These are phyloP conservation scores for Sphecodes monilicornis DNA, from an alignment of 2,888 invertebrate genomes.

Conservation along the genomic window DNA sequence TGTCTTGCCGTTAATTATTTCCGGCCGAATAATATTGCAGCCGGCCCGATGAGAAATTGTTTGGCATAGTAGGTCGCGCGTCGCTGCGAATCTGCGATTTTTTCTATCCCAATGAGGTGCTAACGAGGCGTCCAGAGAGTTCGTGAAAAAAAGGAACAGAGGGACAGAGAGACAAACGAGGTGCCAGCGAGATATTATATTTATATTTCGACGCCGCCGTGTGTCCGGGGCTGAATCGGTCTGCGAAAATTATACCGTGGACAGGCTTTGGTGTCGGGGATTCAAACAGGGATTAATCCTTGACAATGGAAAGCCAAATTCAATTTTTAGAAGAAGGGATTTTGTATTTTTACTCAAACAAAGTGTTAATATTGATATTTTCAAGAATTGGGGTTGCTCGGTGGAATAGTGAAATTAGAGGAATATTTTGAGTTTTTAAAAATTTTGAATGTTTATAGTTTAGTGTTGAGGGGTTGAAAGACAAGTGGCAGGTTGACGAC, in stretches of 20 bases:
- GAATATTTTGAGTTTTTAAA: neutral
- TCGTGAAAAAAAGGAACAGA: neutral
- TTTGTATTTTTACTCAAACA: no score
- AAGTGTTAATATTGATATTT: no score
- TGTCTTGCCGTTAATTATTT: slow-evolving; percentile 17
- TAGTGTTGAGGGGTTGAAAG: neutral
- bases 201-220: neutral
- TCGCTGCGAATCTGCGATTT: neutral
- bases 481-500: neutral
- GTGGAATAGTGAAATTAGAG: neutral
- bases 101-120: slow-evolving; percentile 25
- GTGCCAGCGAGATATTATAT: neutral
- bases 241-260: neutral
- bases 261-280: neutral
- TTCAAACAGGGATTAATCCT: neutral
- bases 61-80: neutral
- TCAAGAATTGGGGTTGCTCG: neutral
- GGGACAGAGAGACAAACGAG: neutral
- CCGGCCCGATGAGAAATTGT: slow-evolving; percentile 2
- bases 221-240: neutral
- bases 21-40: slow-evolving; percentile 10
- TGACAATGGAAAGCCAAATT: neutral
- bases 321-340: no score
- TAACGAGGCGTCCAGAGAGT: neutral
- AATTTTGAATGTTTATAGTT: neutral